Evolutionary conservation across 2,888 invertebrate genomes (phyloP).

Genomic region (Leptura quadrifasciata): DNA sequence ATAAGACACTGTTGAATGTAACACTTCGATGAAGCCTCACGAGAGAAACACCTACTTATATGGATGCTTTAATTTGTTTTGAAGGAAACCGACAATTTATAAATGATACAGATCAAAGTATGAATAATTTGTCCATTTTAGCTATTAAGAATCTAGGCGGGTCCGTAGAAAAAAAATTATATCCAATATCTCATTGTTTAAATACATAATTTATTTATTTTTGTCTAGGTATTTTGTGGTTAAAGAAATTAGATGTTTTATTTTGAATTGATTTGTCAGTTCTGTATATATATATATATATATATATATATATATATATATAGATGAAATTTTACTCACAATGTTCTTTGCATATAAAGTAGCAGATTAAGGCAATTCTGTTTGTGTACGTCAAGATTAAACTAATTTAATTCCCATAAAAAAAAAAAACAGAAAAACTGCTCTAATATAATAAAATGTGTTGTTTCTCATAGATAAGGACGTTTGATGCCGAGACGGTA

Average conservation of each 20-base stretch:
- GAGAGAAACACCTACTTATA: constrained; percentile 6
- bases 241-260: neutral
- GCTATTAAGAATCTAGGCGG: constrained; percentile 30
- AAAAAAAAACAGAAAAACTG: neutral
- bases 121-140: constrained; percentile 33
- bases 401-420: neutral
- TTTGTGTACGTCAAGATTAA: neutral
- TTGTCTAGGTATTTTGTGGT: neutral
- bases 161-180: constrained; percentile 17
- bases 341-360: neutral
- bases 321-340: neutral
- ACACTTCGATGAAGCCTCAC: constrained; percentile 10
- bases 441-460: no score
- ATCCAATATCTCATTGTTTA: no score
- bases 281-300: no score
- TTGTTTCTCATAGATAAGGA: no score
- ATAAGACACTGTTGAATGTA: constrained; percentile 17
- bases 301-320: no score
- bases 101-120: constrained; percentile 38
- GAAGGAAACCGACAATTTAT: constrained; percentile 37
- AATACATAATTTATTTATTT: no score
- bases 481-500: no score
- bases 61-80: constrained; percentile 19
- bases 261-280: neutral
- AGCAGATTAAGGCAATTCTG: neutral